These are phyloP conservation scores for Nothocercus nigrocapillus DNA, from an alignment of 2,113 vertebrate genomes.

Conservation along the genomic window DNA sequence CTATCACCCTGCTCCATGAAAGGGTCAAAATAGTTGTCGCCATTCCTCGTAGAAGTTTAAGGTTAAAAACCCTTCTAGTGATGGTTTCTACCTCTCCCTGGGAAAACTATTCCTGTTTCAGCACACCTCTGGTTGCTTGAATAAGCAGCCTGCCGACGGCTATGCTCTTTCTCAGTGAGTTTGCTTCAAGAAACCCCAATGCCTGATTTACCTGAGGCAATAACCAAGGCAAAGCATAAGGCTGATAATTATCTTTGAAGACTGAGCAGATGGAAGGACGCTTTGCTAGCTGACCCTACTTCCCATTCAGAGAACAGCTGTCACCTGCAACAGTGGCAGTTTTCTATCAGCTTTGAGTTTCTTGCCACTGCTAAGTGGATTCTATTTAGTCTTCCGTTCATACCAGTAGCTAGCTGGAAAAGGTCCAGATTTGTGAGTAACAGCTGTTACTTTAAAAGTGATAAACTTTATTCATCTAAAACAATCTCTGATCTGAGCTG, in stretches of 20 bases:
- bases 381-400: slow-evolving; percentile 28
- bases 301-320: not conserved
- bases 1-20: not conserved
- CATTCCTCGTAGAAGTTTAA: not conserved
- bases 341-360: not conserved
- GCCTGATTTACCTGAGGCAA: not conserved
- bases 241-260: slow-evolving; percentile 8
- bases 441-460: slow-evolving; percentile 62
- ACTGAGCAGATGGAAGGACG: slow-evolving; percentile 6
- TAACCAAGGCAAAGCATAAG: not conserved
- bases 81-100: not conserved
- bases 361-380: slow-evolving; percentile 25
- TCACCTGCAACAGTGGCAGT: slow-evolving; percentile 6
- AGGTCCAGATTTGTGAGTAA: slow-evolving; percentile 35
- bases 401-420: slow-evolving; percentile 41
- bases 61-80: not conserved
- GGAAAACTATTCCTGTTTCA: not conserved
- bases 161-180: not conserved
- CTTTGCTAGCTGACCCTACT: slow-evolving; percentile 38
- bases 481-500: not conserved
- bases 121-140: not conserved
- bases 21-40: not conserved
- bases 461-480: slow-evolving; percentile 49
- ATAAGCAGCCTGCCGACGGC: not conserved
- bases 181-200: not conserved